These are phyloP conservation scores for Drosophila baimaii DNA, from an alignment of 1,140 invertebrate genomes.

Conservation along the genomic window DNA sequence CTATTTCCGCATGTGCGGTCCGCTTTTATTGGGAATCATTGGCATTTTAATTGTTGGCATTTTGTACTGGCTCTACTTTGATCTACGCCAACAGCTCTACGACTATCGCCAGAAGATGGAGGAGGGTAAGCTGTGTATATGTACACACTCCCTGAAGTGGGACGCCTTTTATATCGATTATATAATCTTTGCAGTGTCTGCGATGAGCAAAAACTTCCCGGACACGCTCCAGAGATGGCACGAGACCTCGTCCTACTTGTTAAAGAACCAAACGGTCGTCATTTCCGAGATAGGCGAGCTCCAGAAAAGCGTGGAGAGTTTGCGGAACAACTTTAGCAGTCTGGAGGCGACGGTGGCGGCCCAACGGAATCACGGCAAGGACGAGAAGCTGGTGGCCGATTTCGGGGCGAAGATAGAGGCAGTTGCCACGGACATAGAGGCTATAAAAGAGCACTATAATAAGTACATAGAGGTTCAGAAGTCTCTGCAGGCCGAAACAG, in stretches of 20 bases:
- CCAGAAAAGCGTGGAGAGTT: constrained; percentile 53
- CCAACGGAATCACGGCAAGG: constrained; percentile 73
- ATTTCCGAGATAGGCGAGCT: constrained; percentile 66
- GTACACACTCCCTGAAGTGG: too few relatives aligned
- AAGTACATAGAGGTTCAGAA: constrained; percentile 66
- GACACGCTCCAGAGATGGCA: constrained; percentile 87
- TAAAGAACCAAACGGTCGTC: constrained; percentile 86
- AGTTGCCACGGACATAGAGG: constrained; percentile 72
- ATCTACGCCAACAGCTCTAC: constrained; percentile 75
- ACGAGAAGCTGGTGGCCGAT: constrained; percentile 77
- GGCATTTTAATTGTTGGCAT: constrained; percentile 67
- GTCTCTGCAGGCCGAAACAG: constrained; percentile 56
- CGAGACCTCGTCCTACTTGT: constrained; percentile 86
- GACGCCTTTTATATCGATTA: constrained; percentile 13
- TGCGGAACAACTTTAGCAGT: constrained; percentile 65
- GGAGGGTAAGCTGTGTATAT: constrained; percentile 62
- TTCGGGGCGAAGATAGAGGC: constrained; percentile 82
- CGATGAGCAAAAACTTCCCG: constrained; percentile 86
- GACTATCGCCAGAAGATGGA: constrained; percentile 82
- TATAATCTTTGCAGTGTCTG: constrained; percentile 85
- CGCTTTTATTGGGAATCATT: constrained; percentile 66
- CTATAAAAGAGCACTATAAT: constrained; percentile 75
- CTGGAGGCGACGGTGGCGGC: constrained; percentile 54
- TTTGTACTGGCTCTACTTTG: constrained; percentile 82
- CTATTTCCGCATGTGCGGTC: constrained; percentile 70